phyloP scores from a whole-genome alignment of 1,140 invertebrate species.

The Augochlora pura region DNA sequence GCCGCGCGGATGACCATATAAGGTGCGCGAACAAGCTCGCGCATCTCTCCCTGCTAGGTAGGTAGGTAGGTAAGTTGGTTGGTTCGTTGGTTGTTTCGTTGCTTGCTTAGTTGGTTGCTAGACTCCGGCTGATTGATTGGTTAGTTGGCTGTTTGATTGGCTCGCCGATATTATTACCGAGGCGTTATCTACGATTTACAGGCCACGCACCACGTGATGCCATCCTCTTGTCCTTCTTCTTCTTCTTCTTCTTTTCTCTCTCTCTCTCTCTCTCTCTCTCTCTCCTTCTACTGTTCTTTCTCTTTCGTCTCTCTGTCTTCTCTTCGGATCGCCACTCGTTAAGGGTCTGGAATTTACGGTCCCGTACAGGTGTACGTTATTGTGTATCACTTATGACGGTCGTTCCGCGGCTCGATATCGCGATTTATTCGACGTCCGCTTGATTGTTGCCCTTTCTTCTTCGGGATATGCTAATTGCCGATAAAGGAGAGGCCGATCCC shows the following conservation, averaged over 20 bases:
- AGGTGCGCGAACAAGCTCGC: slow-evolving; percentile 76
- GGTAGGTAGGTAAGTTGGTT: slow-evolving; percentile 70
- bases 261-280: too few species aligned
- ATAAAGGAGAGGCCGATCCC: too few species aligned
- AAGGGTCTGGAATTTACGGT: slow-evolving; percentile 35
- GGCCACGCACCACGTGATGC: slow-evolving; percentile 9
- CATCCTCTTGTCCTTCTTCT: background rate
- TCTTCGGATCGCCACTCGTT: slow-evolving; percentile 28
- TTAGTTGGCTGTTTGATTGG: slow-evolving; percentile 42
- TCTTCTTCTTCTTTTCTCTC: too few species aligned
- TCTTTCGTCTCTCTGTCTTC: slow-evolving; percentile 6
- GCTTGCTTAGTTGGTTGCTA: slow-evolving; percentile 59
- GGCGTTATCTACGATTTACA: slow-evolving; percentile 29
- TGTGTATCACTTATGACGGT: slow-evolving; percentile 4
- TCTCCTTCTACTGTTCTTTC: too few species aligned
- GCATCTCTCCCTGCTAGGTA: slow-evolving; percentile 74
- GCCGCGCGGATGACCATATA: slow-evolving; percentile 76
- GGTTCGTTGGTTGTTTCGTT: slow-evolving; percentile 55
- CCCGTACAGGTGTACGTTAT: slow-evolving; percentile 17
- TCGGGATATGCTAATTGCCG: too few species aligned
- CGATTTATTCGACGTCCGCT: background rate
- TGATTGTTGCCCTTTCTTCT: too few species aligned
- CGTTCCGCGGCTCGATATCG: background rate
- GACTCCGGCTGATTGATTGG: slow-evolving; percentile 43
- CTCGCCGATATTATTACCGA: slow-evolving; percentile 38